Conservation (phyloP, 2,797 vertebrate genomes). For the Arremon brunneinucha region DNA sequence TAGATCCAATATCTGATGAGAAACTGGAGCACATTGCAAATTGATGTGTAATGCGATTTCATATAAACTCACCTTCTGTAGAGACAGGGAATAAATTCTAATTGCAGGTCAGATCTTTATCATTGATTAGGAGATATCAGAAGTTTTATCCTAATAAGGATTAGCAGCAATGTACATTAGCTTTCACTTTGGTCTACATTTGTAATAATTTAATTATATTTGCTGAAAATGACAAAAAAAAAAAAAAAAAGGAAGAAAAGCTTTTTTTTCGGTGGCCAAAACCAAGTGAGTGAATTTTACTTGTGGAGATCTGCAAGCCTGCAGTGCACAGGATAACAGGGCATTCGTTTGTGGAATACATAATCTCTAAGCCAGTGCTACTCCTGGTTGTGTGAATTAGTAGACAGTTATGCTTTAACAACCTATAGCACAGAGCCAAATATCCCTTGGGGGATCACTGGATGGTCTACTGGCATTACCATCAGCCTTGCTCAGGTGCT, state of each 20-base stretch:
- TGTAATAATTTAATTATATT: background rate
- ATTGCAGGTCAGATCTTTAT: background rate
- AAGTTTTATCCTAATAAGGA: background rate
- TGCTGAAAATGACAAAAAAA: background rate
- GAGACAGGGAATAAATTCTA: background rate
- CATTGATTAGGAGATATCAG: background rate
- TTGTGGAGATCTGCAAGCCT: background rate
- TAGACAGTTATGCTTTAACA: background rate
- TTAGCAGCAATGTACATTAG: background rate
- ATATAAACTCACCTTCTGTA: background rate
- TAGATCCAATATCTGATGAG: background rate
- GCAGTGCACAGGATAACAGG: background rate
- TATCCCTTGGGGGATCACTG: background rate
- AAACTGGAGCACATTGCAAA: background rate
- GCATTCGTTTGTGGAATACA: background rate
- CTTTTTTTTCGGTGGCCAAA: background rate
- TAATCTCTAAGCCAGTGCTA: background rate
- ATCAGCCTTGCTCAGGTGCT: background rate
- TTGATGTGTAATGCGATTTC: background rate
- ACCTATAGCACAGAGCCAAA: background rate
- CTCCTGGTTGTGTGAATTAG: background rate
- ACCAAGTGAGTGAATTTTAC: background rate
- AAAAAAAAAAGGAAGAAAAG: background rate
- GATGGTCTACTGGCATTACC: background rate
- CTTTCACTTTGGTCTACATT: background rate